These are phyloP conservation scores for Heliconius ismenius DNA, from an alignment of 2,888 invertebrate genomes.

Conservation along the genomic window DNA sequence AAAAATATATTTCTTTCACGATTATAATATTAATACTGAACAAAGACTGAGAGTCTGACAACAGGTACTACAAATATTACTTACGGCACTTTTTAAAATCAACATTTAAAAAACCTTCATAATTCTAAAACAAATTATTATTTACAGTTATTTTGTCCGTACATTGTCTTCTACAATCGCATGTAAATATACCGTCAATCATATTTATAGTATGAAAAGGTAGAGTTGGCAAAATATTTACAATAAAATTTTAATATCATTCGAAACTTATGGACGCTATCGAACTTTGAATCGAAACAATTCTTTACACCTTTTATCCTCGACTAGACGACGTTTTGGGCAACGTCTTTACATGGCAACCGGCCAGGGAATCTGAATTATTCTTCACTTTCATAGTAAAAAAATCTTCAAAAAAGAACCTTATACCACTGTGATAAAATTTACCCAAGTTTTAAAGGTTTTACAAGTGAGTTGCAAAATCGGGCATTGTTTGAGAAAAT, in stretches of 20 bases:
- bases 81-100: not conserved
- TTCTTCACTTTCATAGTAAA: slow-evolving; percentile 39
- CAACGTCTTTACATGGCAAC: slow-evolving; percentile 65
- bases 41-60: no score
- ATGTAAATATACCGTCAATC: slow-evolving; percentile 9
- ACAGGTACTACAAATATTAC: no score
- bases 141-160: not conserved
- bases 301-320: slow-evolving; percentile 69
- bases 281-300: slow-evolving; percentile 65
- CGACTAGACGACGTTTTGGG: slow-evolving; percentile 66
- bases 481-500: slow-evolving; percentile 71
- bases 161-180: not conserved
- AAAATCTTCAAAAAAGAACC: slow-evolving; percentile 46
- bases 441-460: slow-evolving; percentile 40
- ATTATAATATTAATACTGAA: no score
- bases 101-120: not conserved
- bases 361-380: slow-evolving; percentile 61
- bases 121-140: not conserved
- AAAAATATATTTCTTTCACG: no score
- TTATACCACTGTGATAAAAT: slow-evolving; percentile 48
- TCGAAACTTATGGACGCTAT: slow-evolving; percentile 53
- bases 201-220: not conserved
- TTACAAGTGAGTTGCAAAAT: slow-evolving; percentile 51
- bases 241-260: slow-evolving; percentile 52
- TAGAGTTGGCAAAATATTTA: slow-evolving; percentile 26